Base-by-base conservation (phyloP, 1,140 invertebrate genomes). In the Anoplolepis gracilipes region DNA sequence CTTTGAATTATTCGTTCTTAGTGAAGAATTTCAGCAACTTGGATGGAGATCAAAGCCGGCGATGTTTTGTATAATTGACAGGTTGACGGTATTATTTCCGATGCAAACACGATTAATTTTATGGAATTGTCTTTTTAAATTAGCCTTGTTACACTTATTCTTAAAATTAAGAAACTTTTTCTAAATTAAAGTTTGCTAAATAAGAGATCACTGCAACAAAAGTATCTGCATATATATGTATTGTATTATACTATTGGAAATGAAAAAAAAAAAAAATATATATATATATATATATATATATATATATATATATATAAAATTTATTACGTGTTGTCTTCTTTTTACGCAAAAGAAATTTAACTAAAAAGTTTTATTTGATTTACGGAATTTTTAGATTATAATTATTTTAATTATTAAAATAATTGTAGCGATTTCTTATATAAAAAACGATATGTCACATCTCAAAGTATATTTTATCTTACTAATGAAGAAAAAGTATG, bases 11-110 rank as follows among this genome's bases (percentile, higher is more conserved):
- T 88, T 59, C 70, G 57, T 78, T 49, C 39, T 88, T 65, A 59
- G 62, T 57, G 69, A 79, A 53, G 57, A 88, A 78, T 91, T 81
- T 87, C 61, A 85, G 85, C 69, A 89, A 90, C 86, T 89, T 90
- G 88, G 86, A 91, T 85, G 55, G 62, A 89, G 90, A 92, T 92
- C 81, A 92, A 91, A 91, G 87, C 85, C 67, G 28, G 85, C 55
- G 86, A 90, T 84, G 49, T 85, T 70, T 89, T 25, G 53, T 42
- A 67, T 33, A 33, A 25, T 59, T 16, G n/a, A 76, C 13, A 8
- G 36, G 2, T 4, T 10, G 39, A 1, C n/a, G 28, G 3, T 1
- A 64, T 70, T 53, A 25, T 33, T 59, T 42, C 19, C 2, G n/a
- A 61, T 73, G 30, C 30, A n/a, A 62, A 22, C 13, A 1, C 11